Conservation (phyloP, 2,113 vertebrate species). For the Platanista minor region DNA sequence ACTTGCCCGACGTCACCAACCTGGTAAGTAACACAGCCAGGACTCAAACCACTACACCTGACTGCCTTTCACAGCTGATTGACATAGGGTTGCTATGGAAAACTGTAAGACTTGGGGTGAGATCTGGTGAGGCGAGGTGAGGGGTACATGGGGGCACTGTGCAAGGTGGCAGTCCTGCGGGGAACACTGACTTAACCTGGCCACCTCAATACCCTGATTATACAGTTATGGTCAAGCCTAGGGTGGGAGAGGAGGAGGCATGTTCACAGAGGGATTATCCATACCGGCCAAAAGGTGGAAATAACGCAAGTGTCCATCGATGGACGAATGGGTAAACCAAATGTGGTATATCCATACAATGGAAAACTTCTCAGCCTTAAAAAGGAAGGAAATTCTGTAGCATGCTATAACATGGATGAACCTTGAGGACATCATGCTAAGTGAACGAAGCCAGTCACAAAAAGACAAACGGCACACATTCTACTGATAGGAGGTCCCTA, state of each 20-base stretch:
- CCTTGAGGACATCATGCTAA: background rate
- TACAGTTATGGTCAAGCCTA: background rate
- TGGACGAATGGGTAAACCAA: background rate
- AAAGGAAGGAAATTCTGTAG: background rate
- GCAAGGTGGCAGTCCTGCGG: background rate
- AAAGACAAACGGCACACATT: background rate
- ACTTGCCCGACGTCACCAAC: background rate
- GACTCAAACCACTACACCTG: background rate
- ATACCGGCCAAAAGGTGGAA: background rate
- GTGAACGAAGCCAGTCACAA: background rate
- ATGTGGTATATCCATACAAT: rapidly evolving
- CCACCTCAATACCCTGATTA: background rate
- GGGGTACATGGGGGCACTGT: rapidly evolving
- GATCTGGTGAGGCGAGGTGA: background rate
- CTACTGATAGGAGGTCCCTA: rapidly evolving
- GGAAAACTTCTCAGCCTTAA: background rate
- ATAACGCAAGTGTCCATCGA: background rate
- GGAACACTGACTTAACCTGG: background rate
- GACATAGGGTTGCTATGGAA: background rate
- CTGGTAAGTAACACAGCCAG: background rate
- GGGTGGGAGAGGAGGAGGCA: background rate
- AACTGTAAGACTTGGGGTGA: background rate
- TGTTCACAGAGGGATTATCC: rapidly evolving
- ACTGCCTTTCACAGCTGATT: background rate
- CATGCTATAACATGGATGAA: rapidly evolving